A percentile compares a stretch with the other conserved stretches of the same genome.
phyloP scores from a whole-genome alignment of 2,113 vertebrate species.

The Tapirus terrestris region DNA sequence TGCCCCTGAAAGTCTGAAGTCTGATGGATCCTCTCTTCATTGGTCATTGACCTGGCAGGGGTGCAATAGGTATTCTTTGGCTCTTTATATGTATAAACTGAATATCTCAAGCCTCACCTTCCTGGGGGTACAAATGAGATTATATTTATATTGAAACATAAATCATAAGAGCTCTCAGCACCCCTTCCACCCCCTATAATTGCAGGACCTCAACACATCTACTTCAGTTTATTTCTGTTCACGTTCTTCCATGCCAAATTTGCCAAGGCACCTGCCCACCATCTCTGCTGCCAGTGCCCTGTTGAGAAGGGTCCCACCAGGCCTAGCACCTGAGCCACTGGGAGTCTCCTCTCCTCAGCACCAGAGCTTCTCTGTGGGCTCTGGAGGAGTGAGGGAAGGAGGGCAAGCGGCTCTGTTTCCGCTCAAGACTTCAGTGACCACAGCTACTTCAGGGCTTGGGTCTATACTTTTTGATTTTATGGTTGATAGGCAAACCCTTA shows the following conservation, averaged over 20 bases:
- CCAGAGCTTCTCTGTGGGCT: background rate
- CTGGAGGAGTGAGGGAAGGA: too few species aligned
- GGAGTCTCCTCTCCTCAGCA: background rate
- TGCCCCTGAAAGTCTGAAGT: background rate
- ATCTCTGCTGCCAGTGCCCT: background rate
- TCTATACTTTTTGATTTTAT: fast-evolving
- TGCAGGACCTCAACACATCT: background rate
- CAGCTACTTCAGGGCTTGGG: background rate
- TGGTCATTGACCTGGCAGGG: background rate
- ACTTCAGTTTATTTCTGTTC: background rate
- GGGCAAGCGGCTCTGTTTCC: background rate
- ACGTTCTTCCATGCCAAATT: background rate
- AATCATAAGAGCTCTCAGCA: background rate
- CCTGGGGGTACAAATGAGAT: background rate
- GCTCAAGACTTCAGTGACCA: background rate
- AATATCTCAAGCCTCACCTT: background rate
- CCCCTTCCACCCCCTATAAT: background rate
- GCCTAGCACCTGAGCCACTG: too few species aligned
- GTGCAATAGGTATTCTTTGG: background rate
- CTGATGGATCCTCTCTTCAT: background rate
- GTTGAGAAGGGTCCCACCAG: background rate
- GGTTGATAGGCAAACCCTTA: background rate
- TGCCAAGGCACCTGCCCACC: background rate
- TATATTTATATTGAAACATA: background rate
- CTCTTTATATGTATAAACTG: background rate